Evolutionary conservation across 2,888 invertebrate species (phyloP), one percentile per base, ranked within the genome.

Genomic region (Listrodromus nycthemerus): DNA sequence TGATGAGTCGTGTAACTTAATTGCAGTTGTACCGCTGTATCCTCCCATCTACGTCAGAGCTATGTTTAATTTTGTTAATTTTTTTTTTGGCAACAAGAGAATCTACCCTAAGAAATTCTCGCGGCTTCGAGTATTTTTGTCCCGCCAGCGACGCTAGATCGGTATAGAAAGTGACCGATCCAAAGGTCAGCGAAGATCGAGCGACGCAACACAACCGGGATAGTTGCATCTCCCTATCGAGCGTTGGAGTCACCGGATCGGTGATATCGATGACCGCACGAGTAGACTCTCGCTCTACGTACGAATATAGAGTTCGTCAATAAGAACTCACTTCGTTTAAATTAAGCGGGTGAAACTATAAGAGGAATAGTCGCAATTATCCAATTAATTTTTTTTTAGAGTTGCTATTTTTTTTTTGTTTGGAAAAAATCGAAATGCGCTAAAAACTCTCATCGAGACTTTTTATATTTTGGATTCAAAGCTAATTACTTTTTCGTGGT

Each of bases 101-200:
- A 61, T 61, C 16, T 13, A 24, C 5, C 24, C 10, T n/a, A 24
- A 24, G 24, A 24, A 13, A 55, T 10, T 55, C 55, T 55, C 24
- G 6, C 2, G 24, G 55, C 55, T 61, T 61, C 10, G 27, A 3
- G 6, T 30, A 27, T 61, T 61, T 61, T 27, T 5, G 24, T 61
- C 27, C 27, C 30, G 61, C 6, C 61, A 27, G 27, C n/a, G n/a
- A 16, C 7, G n/a, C 16, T 16, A 30, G 16, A 30, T 13, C 2
- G 67, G 19, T 41, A 30, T 30, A 27, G 83, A 83, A 83, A 83
- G 83, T 83, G 84, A 81, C 84, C 78, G 75, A 63, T 82, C 66
- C 69, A 84, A 84, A 84, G 78, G 84, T 81, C 78, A 79, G 19
- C 30, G 65, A 55, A 27, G 69, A 73, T 73, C 24, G 58, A 65